Evolutionary conservation across 2,113 vertebrate genomes (phyloP), one percentile per base, ranked within the genome.

Genomic region (Clarias batrachus): DNA sequence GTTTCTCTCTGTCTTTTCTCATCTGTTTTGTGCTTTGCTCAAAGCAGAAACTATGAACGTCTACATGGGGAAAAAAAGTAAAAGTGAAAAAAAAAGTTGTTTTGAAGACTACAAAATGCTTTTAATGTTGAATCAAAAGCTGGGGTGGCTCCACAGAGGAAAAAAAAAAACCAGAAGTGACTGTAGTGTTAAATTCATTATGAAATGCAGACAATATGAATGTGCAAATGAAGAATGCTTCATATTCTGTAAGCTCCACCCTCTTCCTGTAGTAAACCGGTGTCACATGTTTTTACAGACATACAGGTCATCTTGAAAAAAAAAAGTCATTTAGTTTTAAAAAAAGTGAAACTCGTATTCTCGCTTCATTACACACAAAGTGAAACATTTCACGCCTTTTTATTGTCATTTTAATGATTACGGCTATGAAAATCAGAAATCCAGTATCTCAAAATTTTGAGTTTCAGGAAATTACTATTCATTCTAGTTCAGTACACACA

Each of bases 1-100:
- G 56, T 89, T 70, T 84, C 37, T 84, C 60, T 73, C 63, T 37
- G 70, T 60, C 23, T 57, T 87, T 87, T 85, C 62, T 87, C 63
- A 70, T 63, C 81, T 56, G 65, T 59, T 71, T 54, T 14, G n/a
- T 17, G 48, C 65, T 82, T 76, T 63, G 41, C 16, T 74, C 63
- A 81, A 54, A 80, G 66, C 83, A 78, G 59, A 85, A 86, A 76
- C 81, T 17, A 57, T 56, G 76, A 86, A 33, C n/a, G 74, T 88
- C 13, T 85, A 16, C 14, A 59, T 2, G 27, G 12, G 4, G 10
- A 27, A 19, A 54, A 54, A 59, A 83, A 48, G 48, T 19, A 83
- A 83, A 83, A 70, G 1, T 3, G 37, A 2, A 13, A 6, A 48
- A 76, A n/a, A 54, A 76, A 56, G 6, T 19, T n/a, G 25, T 56